Conservation (phyloP, 2,888 invertebrate genomes). For the Lasioglossum marginatum region DNA sequence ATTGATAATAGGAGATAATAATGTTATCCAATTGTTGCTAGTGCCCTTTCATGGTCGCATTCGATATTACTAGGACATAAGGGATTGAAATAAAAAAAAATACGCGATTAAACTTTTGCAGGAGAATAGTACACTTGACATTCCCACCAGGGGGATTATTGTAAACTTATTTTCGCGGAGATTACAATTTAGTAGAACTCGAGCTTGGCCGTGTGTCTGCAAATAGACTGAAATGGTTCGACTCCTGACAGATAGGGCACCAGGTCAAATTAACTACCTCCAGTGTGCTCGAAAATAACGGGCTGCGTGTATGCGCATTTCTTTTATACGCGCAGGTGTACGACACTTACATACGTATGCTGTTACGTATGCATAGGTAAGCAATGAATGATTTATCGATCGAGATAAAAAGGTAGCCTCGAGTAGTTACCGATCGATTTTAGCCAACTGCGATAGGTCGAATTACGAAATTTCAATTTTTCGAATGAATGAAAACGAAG, state of each 20-base stretch:
- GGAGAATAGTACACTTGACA: not conserved
- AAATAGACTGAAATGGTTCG: slow-evolving; percentile 76
- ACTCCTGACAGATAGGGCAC: slow-evolving; percentile 77
- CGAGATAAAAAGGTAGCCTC: slow-evolving; percentile 21
- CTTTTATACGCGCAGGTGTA: slow-evolving; percentile 19
- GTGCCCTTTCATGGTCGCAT: not conserved
- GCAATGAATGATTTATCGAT: slow-evolving; percentile 40
- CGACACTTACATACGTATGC: not conserved
- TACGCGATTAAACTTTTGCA: not conserved
- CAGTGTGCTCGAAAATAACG: slow-evolving; percentile 70
- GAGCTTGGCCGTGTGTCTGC: slow-evolving; percentile 61
- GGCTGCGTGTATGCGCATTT: slow-evolving; percentile 36
- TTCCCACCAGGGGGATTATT: slow-evolving; percentile 15
- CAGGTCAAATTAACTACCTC: slow-evolving; percentile 75
- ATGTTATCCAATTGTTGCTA: not conserved
- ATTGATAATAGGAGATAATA: not conserved
- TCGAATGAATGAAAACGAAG: slow-evolving; percentile 9
- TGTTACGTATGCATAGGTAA: slow-evolving; percentile 18
- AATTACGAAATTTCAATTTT: not conserved
- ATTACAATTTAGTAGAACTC: slow-evolving; percentile 39
- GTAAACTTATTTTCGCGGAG: slow-evolving; percentile 41
- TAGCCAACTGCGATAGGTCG: slow-evolving; percentile 19
- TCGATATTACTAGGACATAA: not conserved
- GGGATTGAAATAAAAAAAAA: not conserved
- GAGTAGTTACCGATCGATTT: slow-evolving; percentile 17